Conservation (phyloP, 2,797 vertebrate species). For the Scarus forsteni region DNA sequence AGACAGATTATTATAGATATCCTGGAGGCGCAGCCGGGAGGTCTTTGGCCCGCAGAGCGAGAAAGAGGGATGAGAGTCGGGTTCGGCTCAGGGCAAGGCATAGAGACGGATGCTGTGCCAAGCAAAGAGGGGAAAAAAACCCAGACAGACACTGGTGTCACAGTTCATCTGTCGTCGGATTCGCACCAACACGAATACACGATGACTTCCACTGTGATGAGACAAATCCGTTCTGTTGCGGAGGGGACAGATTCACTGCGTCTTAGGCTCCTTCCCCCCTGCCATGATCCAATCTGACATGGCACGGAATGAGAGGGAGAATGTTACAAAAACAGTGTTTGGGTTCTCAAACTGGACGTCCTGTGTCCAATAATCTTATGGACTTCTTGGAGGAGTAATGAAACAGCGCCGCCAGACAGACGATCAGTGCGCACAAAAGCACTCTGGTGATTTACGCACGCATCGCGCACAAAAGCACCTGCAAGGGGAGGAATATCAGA, state of each 20-base stretch:
- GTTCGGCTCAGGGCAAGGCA: conserved; percentile 72
- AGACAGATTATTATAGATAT: conserved; percentile 53
- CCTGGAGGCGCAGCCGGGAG: conserved; percentile 49
- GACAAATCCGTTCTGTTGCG: conserved; percentile 58
- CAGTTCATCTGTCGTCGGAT: conserved; percentile 64
- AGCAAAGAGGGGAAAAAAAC: conserved; percentile 47
- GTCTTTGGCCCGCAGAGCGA: conserved; percentile 58
- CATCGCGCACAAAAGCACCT: conserved; percentile 79
- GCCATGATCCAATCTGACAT: conserved; percentile 50
- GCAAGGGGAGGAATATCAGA: conserved; percentile 82
- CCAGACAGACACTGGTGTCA: conserved; percentile 67
- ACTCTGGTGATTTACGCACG: conserved; percentile 80
- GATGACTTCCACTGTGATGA: conserved; percentile 60
- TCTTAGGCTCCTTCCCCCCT: conserved; percentile 36
- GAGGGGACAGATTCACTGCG: conserved; percentile 51
- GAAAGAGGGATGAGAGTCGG: conserved; percentile 47
- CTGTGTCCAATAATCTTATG: conserved; percentile 66
- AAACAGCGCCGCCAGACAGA: conserved; percentile 85
- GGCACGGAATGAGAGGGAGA: conserved; percentile 21
- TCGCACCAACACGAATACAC: conserved; percentile 53
- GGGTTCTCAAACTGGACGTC: conserved; percentile 50
- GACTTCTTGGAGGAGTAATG: conserved; percentile 82
- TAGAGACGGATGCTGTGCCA: conserved; percentile 64
- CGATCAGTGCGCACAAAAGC: conserved; percentile 71
- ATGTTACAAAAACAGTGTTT: conserved; percentile 16